A percentile compares a stretch with the other conserved stretches of the same genome.
These are phyloP conservation scores for Alsophila aescularia DNA, from an alignment of 2,888 invertebrate species.

Conservation along the genomic window DNA sequence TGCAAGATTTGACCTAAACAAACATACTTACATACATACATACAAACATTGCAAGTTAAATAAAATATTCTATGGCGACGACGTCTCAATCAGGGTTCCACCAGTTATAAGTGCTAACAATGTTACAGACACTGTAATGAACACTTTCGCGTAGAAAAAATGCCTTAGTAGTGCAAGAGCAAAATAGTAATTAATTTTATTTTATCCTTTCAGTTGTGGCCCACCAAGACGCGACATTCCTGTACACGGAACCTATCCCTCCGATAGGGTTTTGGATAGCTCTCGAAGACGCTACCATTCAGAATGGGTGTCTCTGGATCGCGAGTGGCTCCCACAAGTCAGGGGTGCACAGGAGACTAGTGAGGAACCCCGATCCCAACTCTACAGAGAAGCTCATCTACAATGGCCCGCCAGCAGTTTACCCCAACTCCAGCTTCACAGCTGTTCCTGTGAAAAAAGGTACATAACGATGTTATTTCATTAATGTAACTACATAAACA, in stretches of 20 bases:
- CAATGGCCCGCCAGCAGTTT: slow-evolving; percentile 87
- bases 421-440: slow-evolving; percentile 89
- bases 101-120: no score
- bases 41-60: no score
- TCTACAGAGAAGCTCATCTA: slow-evolving; percentile 87
- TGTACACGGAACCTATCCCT: slow-evolving; percentile 92
- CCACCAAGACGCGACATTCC: slow-evolving; percentile 95
- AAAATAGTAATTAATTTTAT: background rate
- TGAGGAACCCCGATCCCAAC: slow-evolving; percentile 88
- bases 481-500: background rate
- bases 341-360: slow-evolving; percentile 89
- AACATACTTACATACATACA: no score
- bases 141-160: no score
- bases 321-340: slow-evolving; percentile 96
- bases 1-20: no score
- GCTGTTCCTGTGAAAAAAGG: slow-evolving; percentile 94
- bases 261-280: slow-evolving; percentile 98
- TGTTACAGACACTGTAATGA: no score
- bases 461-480: slow-evolving; percentile 55
- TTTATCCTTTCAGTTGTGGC: slow-evolving; percentile 84
- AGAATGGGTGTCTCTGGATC: slow-evolving; percentile 98
- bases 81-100: no score
- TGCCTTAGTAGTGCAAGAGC: no score
- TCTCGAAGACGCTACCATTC: slow-evolving; percentile 94
- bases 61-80: no score